A percentile compares a stretch with the other conserved stretches of the same genome.
Conservation (phyloP, 1,140 invertebrate genomes). For the honey bee (Apis mellifera) region Amel_HAv3.1 CM009936.2:3220001-3220500, state of each 20-base stretch:
- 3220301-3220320: slow-evolving; percentile 40
- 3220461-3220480: too few species aligned
- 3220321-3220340: slow-evolving; percentile 20
- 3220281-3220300: slow-evolving; percentile 16
- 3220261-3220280: slow-evolving; percentile 19
- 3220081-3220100: neutral
- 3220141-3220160: slow-evolving; percentile 12
- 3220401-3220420: neutral
- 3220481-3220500: too few species aligned
- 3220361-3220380: too few species aligned
- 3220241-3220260: slow-evolving; percentile 35
- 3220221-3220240: slow-evolving; percentile 3
- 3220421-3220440: neutral
- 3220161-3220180: slow-evolving; percentile 13
- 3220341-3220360: neutral
- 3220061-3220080: neutral
- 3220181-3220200: slow-evolving; percentile 30
- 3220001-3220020: neutral
- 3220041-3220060: neutral
- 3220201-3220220: slow-evolving; percentile 43
- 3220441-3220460: neutral
- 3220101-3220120: neutral
- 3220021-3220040: neutral
- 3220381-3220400: too few species aligned
- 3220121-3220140: neutral